These are phyloP conservation scores for Phylloscopus trochilus DNA, from an alignment of 2,113 vertebrate species.

Conservation along the genomic window DNA sequence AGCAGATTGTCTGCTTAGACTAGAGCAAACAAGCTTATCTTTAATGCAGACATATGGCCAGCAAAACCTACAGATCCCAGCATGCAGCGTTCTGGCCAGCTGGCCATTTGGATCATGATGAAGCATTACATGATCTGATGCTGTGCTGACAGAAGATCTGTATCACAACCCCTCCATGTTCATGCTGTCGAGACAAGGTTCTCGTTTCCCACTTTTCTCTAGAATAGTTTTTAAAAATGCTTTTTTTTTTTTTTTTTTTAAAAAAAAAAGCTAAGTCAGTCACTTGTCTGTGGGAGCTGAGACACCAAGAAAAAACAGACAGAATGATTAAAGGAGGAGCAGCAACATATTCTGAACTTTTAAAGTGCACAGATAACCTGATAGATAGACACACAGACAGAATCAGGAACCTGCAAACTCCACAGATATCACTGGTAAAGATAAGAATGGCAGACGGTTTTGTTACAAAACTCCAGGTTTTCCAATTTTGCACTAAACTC, in stretches of 20 bases:
- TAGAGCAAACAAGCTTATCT: slow-evolving; percentile 60
- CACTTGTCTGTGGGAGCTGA: slow-evolving; percentile 7
- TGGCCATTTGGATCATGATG: slow-evolving; percentile 45
- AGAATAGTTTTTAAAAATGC: neutral
- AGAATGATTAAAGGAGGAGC: neutral
- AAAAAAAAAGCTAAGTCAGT: neutral
- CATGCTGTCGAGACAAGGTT: neutral
- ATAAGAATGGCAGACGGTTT: slow-evolving; percentile 15
- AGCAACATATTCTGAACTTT: neutral
- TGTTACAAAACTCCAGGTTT: slow-evolving; percentile 13
- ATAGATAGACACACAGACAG: neutral
- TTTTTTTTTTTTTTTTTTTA: no score
- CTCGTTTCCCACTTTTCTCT: neutral
- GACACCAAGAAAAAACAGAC: neutral
- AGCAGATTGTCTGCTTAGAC: slow-evolving; percentile 59
- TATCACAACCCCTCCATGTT: neutral
- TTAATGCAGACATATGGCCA: slow-evolving; percentile 57
- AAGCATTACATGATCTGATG: slow-evolving; percentile 11
- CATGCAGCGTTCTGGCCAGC: slow-evolving; percentile 14
- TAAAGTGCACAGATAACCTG: slow-evolving; percentile 8
- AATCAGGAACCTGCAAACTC: slow-evolving; percentile 4
- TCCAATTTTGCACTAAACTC: neutral
- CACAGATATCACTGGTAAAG: neutral
- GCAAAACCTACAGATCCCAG: slow-evolving; percentile 61
- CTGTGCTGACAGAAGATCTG: neutral